Evolutionary conservation across 2,113 vertebrate genomes (phyloP), one percentile per base, ranked within the genome.

Genomic region (Hydrochoerus hydrochaeris): DNA sequence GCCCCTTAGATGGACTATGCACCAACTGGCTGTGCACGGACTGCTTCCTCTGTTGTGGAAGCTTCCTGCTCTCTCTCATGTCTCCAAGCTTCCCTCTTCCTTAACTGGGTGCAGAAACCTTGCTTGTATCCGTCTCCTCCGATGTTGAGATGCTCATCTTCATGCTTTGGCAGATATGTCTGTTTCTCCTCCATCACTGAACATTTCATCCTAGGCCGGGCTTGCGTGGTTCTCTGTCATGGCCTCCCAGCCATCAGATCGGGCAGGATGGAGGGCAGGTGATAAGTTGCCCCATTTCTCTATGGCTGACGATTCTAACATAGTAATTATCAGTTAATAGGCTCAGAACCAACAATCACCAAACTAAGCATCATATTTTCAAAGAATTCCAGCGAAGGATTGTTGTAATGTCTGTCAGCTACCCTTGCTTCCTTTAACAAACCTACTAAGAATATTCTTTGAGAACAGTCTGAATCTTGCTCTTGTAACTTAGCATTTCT

Each of bases 351-450:
- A 87, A 54, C 0, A 71, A 38, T 77, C 30, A 1, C 13, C 73
- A 63, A 94, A 73, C 57, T 94, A 92, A 89, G 58, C 32, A 78
- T 63, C 7, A 11, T n/a, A 71, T 57, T 78, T 94, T 80, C 57
- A 82, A 82, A 96, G 77, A 69, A 67, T 75, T 35, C 32, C 12
- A 90, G 77, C 16, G 30, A 52, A 85, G 57, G 44, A n/a, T 85
- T 57, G 9, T 62, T 75, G 52, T 62, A 67, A 85, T 65, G 84
- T 58, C 46, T 41, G 26, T 52, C 67, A n/a, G 3, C 35, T 80
- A 30, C 62, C 17, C 7, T 22, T 69, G 71, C 19, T 84, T 81
- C 8, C 58, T 85, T 93, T 77, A 92, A 80, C 60, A 86, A 83
- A 52, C 38, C n/a, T 63, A 77, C 20, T 65, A 54, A 75, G 85